Percentiles rank a stretch among this genome's conserved stretches.
Evolutionary conservation across 2,797 vertebrate genomes (phyloP).

Genomic region (Cynopterus sphinx): DNA sequence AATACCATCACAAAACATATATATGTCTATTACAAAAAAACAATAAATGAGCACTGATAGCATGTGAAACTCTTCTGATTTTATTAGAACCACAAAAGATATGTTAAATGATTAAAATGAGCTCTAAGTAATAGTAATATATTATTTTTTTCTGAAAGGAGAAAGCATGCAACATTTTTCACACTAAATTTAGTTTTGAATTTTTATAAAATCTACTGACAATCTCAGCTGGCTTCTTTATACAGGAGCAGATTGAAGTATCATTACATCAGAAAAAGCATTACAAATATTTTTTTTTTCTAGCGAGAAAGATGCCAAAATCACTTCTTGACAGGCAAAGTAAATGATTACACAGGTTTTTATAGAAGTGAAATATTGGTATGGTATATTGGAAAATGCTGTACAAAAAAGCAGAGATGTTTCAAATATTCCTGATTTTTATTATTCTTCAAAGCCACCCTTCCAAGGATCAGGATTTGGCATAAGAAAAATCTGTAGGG

Average conservation of each 20-base stretch:
- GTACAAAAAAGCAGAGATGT: background rate
- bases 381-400: background rate
- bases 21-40: background rate
- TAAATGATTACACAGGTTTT: slow-evolving; percentile 20
- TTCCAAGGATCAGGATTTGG: background rate
- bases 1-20: background rate
- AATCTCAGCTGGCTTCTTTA: slow-evolving; percentile 13
- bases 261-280: background rate
- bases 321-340: slow-evolving; percentile 35
- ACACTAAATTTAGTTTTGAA: slow-evolving; percentile 45
- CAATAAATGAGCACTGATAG: background rate
- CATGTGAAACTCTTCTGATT: background rate
- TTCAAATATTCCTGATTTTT: background rate
- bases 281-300: slow-evolving; percentile 45
- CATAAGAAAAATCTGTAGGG: background rate
- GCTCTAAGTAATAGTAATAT: background rate
- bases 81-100: slow-evolving; percentile 24
- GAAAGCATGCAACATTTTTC: slow-evolving; percentile 24
- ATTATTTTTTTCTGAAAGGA: background rate
- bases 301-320: background rate
- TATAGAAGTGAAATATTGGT: background rate
- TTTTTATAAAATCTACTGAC: slow-evolving; percentile 49
- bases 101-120: background rate
- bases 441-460: slow-evolving; percentile 9
- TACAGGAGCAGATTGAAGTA: slow-evolving; percentile 24